A percentile compares a stretch with the other conserved stretches of the same genome.
These are phyloP conservation scores for Chitala chitala DNA, from an alignment of 2,113 vertebrate genomes.

Conservation along the genomic window DNA sequence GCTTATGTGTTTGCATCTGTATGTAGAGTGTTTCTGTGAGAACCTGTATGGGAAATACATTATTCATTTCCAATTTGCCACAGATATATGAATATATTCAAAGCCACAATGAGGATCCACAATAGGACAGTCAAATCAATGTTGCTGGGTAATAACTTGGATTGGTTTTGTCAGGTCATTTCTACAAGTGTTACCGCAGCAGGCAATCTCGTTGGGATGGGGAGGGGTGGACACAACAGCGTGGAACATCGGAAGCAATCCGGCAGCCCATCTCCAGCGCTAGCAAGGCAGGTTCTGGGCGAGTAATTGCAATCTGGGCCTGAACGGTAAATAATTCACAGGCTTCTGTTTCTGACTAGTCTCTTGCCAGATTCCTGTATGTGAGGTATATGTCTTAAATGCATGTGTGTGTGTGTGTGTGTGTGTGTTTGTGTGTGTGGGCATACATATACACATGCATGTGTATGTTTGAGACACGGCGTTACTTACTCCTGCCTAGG, in stretches of 20 bases:
- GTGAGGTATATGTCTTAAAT: no score
- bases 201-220: background rate
- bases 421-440: constrained; percentile 20
- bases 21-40: background rate
- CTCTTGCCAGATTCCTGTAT: background rate
- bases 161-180: constrained; percentile 18
- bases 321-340: constrained; percentile 16
- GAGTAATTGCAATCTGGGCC: constrained; percentile 15
- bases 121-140: background rate
- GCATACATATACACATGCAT: background rate
- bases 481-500: constrained; percentile 40
- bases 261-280: background rate
- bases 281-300: background rate
- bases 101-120: background rate
- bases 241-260: background rate
- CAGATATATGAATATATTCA: constrained; percentile 1
- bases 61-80: background rate
- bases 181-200: constrained; percentile 8
- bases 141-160: background rate
- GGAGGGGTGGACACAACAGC: background rate
- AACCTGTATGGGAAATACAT: background rate
- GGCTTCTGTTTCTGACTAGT: background rate
- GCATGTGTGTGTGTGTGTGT: constrained; percentile 17
- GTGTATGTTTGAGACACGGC: constrained; percentile 36
- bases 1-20: background rate